Base-by-base conservation (phyloP, 2,888 invertebrate species). In the Patella ulyssiponensis region DNA sequence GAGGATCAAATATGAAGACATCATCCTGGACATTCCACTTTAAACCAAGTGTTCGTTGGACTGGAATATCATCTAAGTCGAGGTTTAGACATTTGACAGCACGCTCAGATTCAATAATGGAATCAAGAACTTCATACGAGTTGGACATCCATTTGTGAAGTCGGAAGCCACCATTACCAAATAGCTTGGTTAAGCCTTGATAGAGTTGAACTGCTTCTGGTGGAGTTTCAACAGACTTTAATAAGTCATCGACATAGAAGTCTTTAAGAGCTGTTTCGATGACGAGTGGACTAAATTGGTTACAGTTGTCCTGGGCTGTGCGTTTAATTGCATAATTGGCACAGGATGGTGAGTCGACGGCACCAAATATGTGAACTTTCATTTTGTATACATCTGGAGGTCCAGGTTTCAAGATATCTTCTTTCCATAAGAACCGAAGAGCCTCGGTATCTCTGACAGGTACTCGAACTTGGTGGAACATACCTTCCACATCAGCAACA, bases 381-480 rank as follows among this genome's bases (percentile, higher is more conserved):
- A 75, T 75, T 33, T 54, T 44, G 51, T 75, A 75, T 12, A 51
- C 75, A 17, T 51, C 44, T 3, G 33, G 75, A 3, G n/a, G 12
- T 27, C 69, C 58, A n/a, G 54, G 56, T 15, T 27, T 7, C 20
- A 56, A 17, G 54, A 54, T 27, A 27, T 73, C 33, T 53, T 52
- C 53, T 20, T 58, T 56, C 75, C 69, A n/a, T n/a, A n/a, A n/a
- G n/a, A n/a, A n/a, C n/a, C n/a, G n/a, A n/a, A n/a, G n/a, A n/a
- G n/a, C n/a, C 23, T 73, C 73, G 3, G 56, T 56, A 15, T 54
- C 56, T 12, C 44, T 54, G 27, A 44, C 69, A 52, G 75, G 69
- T 51, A 69, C 69, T 33, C 33, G 23, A 33, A 74, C 74, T 51
- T 74, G 74, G 44, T 73, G 69, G 52, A 69, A 77, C 77, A 77